These are phyloP conservation scores for Discoglossus pictus DNA, from an alignment of 2,797 vertebrate species.

Conservation along the genomic window DNA sequence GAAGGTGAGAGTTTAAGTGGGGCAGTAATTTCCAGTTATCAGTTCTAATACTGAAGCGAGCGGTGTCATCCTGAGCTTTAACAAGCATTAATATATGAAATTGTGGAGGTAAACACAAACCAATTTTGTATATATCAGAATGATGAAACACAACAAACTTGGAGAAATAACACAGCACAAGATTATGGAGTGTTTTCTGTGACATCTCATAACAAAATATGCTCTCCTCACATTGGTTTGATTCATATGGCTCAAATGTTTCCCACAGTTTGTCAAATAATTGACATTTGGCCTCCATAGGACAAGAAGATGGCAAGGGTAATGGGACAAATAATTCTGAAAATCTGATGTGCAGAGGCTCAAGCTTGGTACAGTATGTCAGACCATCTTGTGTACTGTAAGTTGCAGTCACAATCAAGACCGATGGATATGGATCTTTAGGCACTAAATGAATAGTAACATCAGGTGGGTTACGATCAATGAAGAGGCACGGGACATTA, in stretches of 20 bases:
- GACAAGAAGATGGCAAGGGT: constrained; percentile 56
- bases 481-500: constrained; percentile 73
- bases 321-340: constrained; percentile 75
- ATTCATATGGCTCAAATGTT: constrained; percentile 56
- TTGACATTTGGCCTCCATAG: neutral
- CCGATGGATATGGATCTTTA: constrained; percentile 69
- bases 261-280: constrained; percentile 78
- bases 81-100: constrained; percentile 74
- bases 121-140: constrained; percentile 60
- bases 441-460: constrained; percentile 74
- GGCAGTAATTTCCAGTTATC: constrained; percentile 82
- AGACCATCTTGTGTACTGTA: constrained; percentile 75
- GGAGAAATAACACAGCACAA: constrained; percentile 70
- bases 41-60: constrained; percentile 72
- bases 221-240: constrained; percentile 59
- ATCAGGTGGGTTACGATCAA: constrained; percentile 55
- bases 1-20: constrained; percentile 72
- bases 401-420: constrained; percentile 68
- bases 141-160: constrained; percentile 65
- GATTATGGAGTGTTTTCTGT: constrained; percentile 52
- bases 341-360: constrained; percentile 72
- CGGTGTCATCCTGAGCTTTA: constrained; percentile 62
- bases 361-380: constrained; percentile 71
- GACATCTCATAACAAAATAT: constrained; percentile 76
- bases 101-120: constrained; percentile 75